These are phyloP conservation scores for Glaucidium brasilianum DNA, from an alignment of 2,113 vertebrate species.

Conservation along the genomic window DNA sequence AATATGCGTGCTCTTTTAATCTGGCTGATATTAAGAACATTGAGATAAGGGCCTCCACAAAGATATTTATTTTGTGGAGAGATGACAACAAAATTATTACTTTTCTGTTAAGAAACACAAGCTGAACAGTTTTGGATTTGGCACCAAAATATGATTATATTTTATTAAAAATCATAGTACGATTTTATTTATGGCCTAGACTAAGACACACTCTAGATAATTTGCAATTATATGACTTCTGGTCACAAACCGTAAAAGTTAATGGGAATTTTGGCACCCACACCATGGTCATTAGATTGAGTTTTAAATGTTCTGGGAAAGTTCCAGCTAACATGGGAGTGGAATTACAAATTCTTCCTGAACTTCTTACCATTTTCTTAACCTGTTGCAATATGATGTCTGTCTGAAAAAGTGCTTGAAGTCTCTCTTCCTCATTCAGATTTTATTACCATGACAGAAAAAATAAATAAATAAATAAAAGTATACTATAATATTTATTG, in stretches of 20 bases:
- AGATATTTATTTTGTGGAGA: not conserved
- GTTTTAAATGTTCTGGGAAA: not conserved
- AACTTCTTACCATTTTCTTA: not conserved
- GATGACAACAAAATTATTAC: not conserved
- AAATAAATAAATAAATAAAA: not conserved
- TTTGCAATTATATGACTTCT: not conserved
- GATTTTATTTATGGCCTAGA: not conserved
- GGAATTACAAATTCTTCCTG: not conserved
- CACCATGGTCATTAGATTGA: not conserved
- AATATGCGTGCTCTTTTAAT: not conserved
- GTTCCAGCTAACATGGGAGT: not conserved
- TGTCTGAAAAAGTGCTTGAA: not conserved
- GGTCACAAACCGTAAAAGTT: not conserved
- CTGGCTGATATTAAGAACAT: not conserved
- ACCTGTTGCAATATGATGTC: not conserved
- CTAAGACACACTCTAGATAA: accelerated
- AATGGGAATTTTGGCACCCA: not conserved
- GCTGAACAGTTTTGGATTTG: not conserved
- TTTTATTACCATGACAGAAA: not conserved
- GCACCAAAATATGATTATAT: not conserved
- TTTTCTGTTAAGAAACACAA: not conserved
- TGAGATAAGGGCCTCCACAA: not conserved
- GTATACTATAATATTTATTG: not conserved
- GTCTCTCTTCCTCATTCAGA: not conserved
- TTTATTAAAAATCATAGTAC: not conserved